A percentile compares a stretch with the other conserved stretches of the same genome.
Conservation (phyloP, 2,888 invertebrate genomes). For the Tenthredo livida region DNA sequence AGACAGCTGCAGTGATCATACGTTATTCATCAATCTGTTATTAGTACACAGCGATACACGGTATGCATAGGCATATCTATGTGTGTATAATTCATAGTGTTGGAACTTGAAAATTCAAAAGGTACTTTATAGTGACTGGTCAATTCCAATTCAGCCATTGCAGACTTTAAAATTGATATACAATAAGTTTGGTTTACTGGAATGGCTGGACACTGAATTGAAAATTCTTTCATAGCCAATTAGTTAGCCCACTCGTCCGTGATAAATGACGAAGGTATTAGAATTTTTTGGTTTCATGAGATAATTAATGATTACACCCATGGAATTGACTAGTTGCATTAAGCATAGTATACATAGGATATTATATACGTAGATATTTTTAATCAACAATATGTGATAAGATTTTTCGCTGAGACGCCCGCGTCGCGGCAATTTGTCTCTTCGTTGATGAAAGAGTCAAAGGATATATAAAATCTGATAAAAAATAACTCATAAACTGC, state of each 20-base stretch:
- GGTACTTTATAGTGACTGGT: slow-evolving; percentile 49
- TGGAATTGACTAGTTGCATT: slow-evolving; percentile 44
- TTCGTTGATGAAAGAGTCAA: neutral
- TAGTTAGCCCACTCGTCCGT: neutral
- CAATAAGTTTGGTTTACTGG: slow-evolving; percentile 28
- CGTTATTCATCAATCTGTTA: neutral
- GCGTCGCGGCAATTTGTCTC: slow-evolving; percentile 3
- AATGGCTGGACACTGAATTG: slow-evolving; percentile 38
- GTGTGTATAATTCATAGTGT: neutral
- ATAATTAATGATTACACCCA: slow-evolving; percentile 32
- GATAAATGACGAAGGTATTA: slow-evolving; percentile 8
- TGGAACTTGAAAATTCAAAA: slow-evolving; percentile 41
- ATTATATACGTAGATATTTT: neutral
- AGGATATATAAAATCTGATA: neutral
- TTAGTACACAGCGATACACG: neutral
- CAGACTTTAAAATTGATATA: slow-evolving; percentile 22
- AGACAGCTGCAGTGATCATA: neutral
- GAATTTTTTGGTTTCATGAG: neutral
- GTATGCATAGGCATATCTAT: neutral
- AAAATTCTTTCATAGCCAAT: slow-evolving; percentile 18
- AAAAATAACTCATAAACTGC: neutral
- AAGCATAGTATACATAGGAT: slow-evolving; percentile 3
- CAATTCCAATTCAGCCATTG: slow-evolving; percentile 48
- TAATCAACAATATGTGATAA: slow-evolving; percentile 15
- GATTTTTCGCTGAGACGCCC: slow-evolving; percentile 19